Evolutionary conservation across 2,113 vertebrate species (phyloP).

Genomic region (Ondatra zibethicus): DNA sequence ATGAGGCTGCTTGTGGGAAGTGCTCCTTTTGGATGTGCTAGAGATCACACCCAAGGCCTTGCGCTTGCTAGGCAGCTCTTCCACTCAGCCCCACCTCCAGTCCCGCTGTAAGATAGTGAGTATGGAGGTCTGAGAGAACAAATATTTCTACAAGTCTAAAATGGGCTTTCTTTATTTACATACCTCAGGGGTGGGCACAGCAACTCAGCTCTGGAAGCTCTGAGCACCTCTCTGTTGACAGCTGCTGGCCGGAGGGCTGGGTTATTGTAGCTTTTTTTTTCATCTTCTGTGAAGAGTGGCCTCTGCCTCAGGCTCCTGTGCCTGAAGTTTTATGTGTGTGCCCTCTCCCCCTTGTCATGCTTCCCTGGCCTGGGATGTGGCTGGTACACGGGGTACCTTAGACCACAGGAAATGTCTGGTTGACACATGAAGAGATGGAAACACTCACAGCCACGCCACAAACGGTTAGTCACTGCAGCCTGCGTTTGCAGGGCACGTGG

Average conservation of each 20-base stretch:
- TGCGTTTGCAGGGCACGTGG: conserved; percentile 61
- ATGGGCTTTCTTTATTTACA: accelerated
- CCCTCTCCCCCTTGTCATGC: conserved; percentile 89
- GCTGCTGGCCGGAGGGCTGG: accelerated
- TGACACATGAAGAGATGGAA: conserved; percentile 99
- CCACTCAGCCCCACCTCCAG: background rate
- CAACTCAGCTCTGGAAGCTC: accelerated
- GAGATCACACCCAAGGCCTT: background rate
- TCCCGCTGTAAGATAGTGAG: accelerated
- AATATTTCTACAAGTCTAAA: background rate
- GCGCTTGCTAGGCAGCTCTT: background rate
- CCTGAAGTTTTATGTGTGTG: conserved; percentile 88
- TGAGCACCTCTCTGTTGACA: background rate
- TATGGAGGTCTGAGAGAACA: background rate
- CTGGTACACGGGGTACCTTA: conserved; percentile 89
- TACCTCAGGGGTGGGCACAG: background rate
- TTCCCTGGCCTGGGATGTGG: conserved; percentile 89
- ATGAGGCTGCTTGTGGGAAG: background rate
- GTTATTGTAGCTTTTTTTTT: background rate
- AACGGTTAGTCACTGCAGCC: conserved; percentile 94
- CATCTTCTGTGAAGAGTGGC: conserved; percentile 50
- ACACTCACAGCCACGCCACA: conserved; percentile 95
- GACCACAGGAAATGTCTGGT: conserved; percentile 99
- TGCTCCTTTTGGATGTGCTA: background rate
- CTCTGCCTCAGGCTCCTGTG: conserved; percentile 81